Conservation (phyloP, 2,888 invertebrate species). For the Tipula lateralis region DNA sequence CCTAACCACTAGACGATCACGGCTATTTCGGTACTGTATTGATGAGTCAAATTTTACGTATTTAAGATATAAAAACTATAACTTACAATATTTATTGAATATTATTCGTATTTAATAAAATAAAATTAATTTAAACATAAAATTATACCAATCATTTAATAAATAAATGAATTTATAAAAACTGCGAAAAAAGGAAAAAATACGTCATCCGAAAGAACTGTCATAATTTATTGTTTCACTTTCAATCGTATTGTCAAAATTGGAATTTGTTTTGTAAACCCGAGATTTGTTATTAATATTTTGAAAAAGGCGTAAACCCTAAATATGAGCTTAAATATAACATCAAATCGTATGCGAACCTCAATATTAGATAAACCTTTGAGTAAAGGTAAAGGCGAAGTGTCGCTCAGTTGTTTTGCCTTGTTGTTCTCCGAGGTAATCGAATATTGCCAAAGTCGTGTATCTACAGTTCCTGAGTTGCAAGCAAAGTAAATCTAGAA, state of each 20-base stretch:
- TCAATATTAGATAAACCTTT: slow-evolving; percentile 82
- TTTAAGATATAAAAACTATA: background rate
- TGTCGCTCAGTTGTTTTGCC: slow-evolving; percentile 88
- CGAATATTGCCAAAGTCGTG: slow-evolving; percentile 95
- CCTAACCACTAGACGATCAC: slow-evolving; percentile 47
- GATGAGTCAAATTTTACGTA: background rate
- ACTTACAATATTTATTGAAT: background rate
- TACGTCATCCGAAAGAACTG: background rate
- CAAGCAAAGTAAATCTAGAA: slow-evolving; percentile 72
- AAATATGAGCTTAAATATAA: slow-evolving; percentile 33
- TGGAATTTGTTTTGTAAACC: background rate
- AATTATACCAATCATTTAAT: background rate
- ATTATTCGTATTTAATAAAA: background rate
- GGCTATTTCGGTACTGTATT: slow-evolving; percentile 30
- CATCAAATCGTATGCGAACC: slow-evolving; percentile 44
- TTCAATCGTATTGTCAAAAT: background rate
- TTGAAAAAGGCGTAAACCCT: background rate
- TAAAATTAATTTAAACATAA: background rate
- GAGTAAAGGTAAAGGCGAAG: slow-evolving; percentile 88
- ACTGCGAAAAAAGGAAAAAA: background rate
- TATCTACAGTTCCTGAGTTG: slow-evolving; percentile 89
- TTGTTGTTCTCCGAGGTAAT: slow-evolving; percentile 96
- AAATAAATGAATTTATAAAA: background rate
- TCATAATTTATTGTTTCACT: background rate
- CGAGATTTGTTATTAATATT: background rate